Conservation (phyloP, 2,797 vertebrate genomes). For the Myotis planiceps region DNA sequence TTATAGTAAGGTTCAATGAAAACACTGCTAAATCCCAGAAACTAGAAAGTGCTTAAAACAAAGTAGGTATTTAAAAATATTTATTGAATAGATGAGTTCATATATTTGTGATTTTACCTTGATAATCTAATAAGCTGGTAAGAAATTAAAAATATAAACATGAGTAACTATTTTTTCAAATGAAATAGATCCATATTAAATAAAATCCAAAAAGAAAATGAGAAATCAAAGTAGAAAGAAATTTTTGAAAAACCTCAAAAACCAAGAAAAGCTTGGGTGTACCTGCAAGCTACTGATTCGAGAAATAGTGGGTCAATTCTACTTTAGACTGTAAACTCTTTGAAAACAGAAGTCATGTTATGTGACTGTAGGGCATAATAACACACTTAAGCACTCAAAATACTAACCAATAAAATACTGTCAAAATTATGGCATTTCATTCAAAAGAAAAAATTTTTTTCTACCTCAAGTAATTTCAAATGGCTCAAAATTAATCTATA, state of each 20-base stretch:
- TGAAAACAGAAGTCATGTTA: slow-evolving; percentile 6
- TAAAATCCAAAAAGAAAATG: slow-evolving; percentile 44
- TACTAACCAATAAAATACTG: not conserved
- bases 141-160: not conserved
- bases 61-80: not conserved
- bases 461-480: not conserved
- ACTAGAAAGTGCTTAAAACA: slow-evolving; percentile 17
- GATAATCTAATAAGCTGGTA: not conserved
- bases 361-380: not conserved
- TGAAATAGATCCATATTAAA: not conserved
- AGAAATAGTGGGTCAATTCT: not conserved
- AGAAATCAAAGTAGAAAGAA: slow-evolving; percentile 11
- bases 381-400: slow-evolving; percentile 18
- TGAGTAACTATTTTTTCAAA: slow-evolving; percentile 26
- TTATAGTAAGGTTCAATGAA: not conserved
- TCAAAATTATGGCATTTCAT: not conserved
- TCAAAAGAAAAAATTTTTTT: slow-evolving; percentile 36
- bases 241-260: not conserved
- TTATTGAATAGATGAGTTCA: slow-evolving; percentile 36
- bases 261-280: not conserved
- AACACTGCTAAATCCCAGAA: not conserved
- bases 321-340: not conserved
- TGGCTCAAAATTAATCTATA: not conserved
- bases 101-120: not conserved
- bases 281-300: not conserved